phyloP scores from a whole-genome alignment of 2,888 invertebrate genomes.

The Chromoteleia sp. region DNA sequence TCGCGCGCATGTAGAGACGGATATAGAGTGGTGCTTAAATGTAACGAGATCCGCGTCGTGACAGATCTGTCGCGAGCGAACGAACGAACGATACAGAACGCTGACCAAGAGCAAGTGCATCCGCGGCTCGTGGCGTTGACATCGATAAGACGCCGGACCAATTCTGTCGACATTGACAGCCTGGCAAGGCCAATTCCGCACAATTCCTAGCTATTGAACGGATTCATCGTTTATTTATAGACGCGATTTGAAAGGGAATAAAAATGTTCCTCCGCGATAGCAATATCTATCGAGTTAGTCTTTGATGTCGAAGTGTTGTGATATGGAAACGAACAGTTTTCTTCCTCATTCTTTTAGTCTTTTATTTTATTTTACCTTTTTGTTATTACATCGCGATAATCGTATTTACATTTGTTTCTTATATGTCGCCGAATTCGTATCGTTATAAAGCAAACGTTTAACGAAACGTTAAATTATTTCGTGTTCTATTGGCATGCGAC shows the following conservation, averaged over 20 bases:
- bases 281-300: too few species aligned
- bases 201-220: too few species aligned
- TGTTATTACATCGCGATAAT: not conserved
- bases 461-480: slow-evolving; percentile 41
- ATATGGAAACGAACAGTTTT: too few species aligned
- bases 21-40: slow-evolving; percentile 36
- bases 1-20: not conserved
- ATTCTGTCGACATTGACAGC: slow-evolving; percentile 30
- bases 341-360: too few species aligned
- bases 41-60: slow-evolving; percentile 11
- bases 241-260: slow-evolving; percentile 6
- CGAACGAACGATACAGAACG: slow-evolving; percentile 11
- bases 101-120: slow-evolving; percentile 48
- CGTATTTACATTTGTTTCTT: not conserved
- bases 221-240: slow-evolving; percentile 18
- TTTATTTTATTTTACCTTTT: too few species aligned
- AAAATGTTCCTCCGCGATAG: too few species aligned
- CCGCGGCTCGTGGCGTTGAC: slow-evolving; percentile 30
- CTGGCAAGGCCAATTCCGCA: slow-evolving; percentile 20
- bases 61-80: slow-evolving; percentile 25
- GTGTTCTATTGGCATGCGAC: slow-evolving; percentile 50
- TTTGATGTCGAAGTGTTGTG: too few species aligned
- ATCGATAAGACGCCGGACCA: slow-evolving; percentile 35
- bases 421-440: not conserved
- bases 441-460: slow-evolving; percentile 27